Evolutionary conservation across 2,797 vertebrate genomes (phyloP).

Genomic region (Scomberomorus guttatus): DNA sequence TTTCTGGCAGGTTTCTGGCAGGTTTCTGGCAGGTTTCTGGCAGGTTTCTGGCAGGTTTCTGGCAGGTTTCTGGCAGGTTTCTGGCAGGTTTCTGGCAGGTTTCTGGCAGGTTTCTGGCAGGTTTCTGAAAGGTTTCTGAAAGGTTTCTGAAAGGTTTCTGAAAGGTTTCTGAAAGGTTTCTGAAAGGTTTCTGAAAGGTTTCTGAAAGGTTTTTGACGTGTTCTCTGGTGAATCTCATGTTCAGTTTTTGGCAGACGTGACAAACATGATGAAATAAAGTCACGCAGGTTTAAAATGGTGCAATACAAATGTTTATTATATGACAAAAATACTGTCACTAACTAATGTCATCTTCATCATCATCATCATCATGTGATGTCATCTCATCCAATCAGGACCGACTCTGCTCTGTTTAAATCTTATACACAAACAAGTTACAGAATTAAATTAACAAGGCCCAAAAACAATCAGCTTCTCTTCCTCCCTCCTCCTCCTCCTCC

Average conservation of each 20-base stretch:
- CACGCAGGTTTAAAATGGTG: slow-evolving; percentile 53
- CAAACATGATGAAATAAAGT: slow-evolving; percentile 9
- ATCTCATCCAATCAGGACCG: slow-evolving; percentile 45
- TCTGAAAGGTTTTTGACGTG: no score
- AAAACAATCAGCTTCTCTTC: not conserved
- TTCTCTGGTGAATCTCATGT: no score
- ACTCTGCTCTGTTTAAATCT: slow-evolving; percentile 37
- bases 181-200: fast-evolving
- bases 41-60: no score
- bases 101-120: no score
- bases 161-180: no score
- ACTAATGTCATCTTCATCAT: slow-evolving; percentile 25
- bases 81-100: no score
- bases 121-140: no score
- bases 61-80: no score
- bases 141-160: no score
- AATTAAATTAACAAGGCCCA: slow-evolving; percentile 50
- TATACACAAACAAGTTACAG: slow-evolving; percentile 56
- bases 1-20: no score
- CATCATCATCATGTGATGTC: slow-evolving; percentile 13
- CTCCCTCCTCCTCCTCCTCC: not conserved
- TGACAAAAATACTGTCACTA: slow-evolving; percentile 72
- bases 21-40: no score
- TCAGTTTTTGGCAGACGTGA: no score
- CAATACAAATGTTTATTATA: slow-evolving; percentile 77